Percentiles rank a stretch among this genome's conserved stretches.
Evolutionary conservation across 1,140 invertebrate genomes (phyloP).

Genomic region (Caenorhabditis remanei): DNA sequence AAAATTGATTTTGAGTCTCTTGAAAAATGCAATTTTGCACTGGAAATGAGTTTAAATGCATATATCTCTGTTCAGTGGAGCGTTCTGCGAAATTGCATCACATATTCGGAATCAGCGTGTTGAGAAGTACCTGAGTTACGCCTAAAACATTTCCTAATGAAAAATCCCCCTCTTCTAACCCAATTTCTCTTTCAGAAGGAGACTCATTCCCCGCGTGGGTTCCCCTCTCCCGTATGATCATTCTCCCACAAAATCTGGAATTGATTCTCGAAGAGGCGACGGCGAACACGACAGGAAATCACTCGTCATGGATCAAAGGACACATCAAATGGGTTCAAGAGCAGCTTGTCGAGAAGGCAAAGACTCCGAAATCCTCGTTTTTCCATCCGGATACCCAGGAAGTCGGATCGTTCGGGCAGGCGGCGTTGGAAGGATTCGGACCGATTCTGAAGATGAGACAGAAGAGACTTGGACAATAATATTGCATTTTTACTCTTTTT

Average conservation of each 20-base stretch:
- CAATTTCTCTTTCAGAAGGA: slow-evolving; percentile 18
- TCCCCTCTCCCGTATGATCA: background rate
- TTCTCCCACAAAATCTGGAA: background rate
- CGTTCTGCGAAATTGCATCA: too few relatives aligned
- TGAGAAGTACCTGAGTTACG: background rate
- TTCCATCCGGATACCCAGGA: slow-evolving; percentile 11
- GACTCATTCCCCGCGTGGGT: slow-evolving; percentile 19
- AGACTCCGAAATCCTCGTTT: background rate
- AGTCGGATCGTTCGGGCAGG: slow-evolving; percentile 7
- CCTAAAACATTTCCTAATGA: background rate
- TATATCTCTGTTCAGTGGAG: too few relatives aligned
- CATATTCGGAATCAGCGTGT: too few relatives aligned
- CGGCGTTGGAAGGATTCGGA: background rate
- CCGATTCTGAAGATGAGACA: slow-evolving; percentile 3
- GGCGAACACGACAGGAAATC: background rate
- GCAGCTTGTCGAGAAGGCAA: background rate
- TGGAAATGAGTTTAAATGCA: too few relatives aligned
- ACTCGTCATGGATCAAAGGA: slow-evolving; percentile 13
- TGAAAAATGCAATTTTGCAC: too few relatives aligned
- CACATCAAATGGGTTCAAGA: slow-evolving; percentile 15
- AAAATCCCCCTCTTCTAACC: background rate
- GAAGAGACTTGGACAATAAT: background rate
- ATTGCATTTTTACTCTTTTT: too few relatives aligned
- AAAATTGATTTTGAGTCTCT: too few relatives aligned
- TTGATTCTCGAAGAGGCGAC: background rate